These are phyloP conservation scores for Rhyacophila brunnea DNA, from an alignment of 1,140 invertebrate species.

Conservation along the genomic window DNA sequence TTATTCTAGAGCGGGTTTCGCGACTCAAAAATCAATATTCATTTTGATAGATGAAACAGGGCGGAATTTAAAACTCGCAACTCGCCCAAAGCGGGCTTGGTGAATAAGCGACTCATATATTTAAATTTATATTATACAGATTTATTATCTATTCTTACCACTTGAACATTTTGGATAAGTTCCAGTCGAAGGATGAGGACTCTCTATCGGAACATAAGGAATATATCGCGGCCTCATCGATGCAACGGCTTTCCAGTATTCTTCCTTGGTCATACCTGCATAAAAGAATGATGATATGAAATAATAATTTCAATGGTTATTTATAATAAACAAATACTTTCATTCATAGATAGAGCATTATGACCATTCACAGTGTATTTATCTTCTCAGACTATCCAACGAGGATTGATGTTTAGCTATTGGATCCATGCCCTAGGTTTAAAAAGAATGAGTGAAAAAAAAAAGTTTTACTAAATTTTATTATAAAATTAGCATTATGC, in stretches of 20 bases:
- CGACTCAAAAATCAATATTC: background rate
- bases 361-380: no score
- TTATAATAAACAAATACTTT: no score
- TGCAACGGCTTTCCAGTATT: slow-evolving; percentile 22
- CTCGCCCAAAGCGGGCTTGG: background rate
- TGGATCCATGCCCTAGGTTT: no score
- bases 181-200: background rate
- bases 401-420: no score
- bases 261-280: slow-evolving; percentile 19
- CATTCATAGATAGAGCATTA: no score
- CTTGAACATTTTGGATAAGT: slow-evolving; percentile 8
- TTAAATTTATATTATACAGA: background rate
- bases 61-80: background rate
- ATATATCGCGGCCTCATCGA: slow-evolving; percentile 1
- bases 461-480: no score
- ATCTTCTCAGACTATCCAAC: no score
- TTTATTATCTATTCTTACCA: slow-evolving; percentile 13
- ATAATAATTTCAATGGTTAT: no score
- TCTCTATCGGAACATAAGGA: background rate
- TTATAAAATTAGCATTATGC: no score
- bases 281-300: no score
- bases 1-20: background rate
- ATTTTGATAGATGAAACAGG: background rate
- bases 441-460: no score
- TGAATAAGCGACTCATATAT: background rate